Percentiles rank a stretch among this genome's conserved stretches.
Evolutionary conservation across 2,888 invertebrate species (phyloP).

Genomic region (Branchipolynoe longqiensis): DNA sequence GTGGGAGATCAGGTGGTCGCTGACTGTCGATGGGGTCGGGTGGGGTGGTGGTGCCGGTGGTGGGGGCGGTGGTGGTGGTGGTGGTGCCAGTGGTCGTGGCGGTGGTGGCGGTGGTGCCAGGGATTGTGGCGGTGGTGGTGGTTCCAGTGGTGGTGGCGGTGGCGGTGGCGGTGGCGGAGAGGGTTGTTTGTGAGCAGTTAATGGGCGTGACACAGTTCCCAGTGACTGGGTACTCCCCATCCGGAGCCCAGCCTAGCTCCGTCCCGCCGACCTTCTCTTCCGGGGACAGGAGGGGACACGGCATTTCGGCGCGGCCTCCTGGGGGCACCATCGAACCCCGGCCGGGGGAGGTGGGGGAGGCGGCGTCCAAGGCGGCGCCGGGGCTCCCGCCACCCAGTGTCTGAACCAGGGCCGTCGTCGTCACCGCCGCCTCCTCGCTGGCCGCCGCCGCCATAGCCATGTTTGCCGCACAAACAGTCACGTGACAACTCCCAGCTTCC

Average conservation of each 20-base stretch:
- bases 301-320: neutral
- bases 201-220: too few relatives aligned
- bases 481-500: neutral
- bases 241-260: too few relatives aligned
- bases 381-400: neutral
- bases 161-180: too few relatives aligned
- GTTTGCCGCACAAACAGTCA: slow-evolving; percentile 1
- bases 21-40: too few relatives aligned
- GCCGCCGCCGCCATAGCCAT: neutral
- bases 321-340: too few relatives aligned
- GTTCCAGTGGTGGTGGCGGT: too few relatives aligned
- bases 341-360: neutral
- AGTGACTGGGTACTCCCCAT: too few relatives aligned
- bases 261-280: neutral
- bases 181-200: too few relatives aligned
- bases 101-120: neutral
- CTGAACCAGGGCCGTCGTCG: neutral
- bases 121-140: neutral
- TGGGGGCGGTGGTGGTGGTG: neutral
- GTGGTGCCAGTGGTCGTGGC: too few relatives aligned
- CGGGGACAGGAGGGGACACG: neutral
- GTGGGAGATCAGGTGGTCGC: too few relatives aligned
- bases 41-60: too few relatives aligned
- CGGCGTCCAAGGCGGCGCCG: neutral
- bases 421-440: neutral